Conservation (phyloP, 2,888 invertebrate genomes). For the Drosophila robusta region DNA sequence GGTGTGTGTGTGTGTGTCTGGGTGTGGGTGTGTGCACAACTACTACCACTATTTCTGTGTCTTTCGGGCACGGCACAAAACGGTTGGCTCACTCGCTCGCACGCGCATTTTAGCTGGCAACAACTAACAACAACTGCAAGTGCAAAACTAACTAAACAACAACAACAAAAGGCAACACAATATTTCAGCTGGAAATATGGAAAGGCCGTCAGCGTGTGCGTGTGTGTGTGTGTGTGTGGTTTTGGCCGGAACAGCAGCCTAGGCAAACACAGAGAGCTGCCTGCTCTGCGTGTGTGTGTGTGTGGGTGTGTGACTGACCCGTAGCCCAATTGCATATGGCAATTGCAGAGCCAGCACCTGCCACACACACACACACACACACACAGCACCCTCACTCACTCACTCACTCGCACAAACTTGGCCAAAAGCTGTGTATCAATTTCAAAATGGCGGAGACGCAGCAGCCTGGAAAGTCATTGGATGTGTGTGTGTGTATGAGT, state of each 20-base stretch:
- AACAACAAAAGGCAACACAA: constrained; percentile 37
- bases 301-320: constrained; percentile 44
- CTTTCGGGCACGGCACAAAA: constrained; percentile 27
- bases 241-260: constrained; percentile 12
- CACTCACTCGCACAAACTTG: constrained; percentile 19
- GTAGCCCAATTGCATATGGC: constrained; percentile 52
- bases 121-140: constrained; percentile 33
- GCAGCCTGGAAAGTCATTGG: constrained; percentile 40
- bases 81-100: constrained; percentile 54
- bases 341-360: constrained; percentile 42
- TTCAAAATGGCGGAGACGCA: constrained; percentile 74
- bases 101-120: constrained; percentile 35
- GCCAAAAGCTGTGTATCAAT: constrained; percentile 66
- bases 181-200: constrained; percentile 78
- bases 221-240: constrained; percentile 19
- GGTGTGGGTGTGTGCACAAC: neutral
- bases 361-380: constrained; percentile 11
- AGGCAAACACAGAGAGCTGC: constrained; percentile 14
- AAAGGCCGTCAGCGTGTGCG: constrained; percentile 42
- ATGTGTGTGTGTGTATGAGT: constrained; percentile 5
- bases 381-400: neutral
- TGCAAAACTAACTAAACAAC: constrained; percentile 61
- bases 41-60: constrained; percentile 7
- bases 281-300: constrained; percentile 1
- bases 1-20: neutral